Percentiles rank a stretch among this genome's conserved stretches.
phyloP scores from a whole-genome alignment of 2,888 invertebrate genomes.

The Nesidiocoris tenuis region DNA sequence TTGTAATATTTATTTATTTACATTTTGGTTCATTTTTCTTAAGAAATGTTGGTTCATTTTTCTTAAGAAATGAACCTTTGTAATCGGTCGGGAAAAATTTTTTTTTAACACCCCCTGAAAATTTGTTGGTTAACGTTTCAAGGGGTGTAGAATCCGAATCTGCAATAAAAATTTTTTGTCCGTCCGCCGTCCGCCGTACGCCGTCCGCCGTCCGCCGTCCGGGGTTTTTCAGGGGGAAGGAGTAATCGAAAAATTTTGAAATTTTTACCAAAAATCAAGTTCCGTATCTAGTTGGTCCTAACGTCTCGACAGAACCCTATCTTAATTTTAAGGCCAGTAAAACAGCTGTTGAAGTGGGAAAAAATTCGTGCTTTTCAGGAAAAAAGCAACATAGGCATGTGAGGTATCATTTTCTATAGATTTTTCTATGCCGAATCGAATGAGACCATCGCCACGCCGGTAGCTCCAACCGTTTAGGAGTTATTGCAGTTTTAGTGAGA shows the following conservation, averaged over 20 bases:
- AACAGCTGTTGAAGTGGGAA: background rate
- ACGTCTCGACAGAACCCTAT: background rate
- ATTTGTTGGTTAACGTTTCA: background rate
- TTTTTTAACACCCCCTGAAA: background rate
- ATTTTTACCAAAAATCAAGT: background rate
- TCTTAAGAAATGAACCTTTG: too few species aligned
- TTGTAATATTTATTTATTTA: too few species aligned
- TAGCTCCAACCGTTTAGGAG: background rate
- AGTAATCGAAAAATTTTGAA: background rate
- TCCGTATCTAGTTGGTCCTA: background rate
- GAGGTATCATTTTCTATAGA: background rate
- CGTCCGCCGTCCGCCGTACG: background rate
- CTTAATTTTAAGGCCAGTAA: background rate
- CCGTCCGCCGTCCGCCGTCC: too few species aligned
- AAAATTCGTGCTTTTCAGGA: background rate
- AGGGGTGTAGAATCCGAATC: background rate
- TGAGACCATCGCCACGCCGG: background rate
- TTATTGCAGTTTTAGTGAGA: background rate
- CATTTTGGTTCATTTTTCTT: too few species aligned
- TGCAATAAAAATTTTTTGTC: background rate
- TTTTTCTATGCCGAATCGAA: background rate
- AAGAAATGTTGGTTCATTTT: too few species aligned
- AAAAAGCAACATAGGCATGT: background rate
- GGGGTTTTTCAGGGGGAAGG: background rate
- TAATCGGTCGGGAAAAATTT: background rate